Evolutionary conservation across 2,113 vertebrate genomes (phyloP), one percentile per base, ranked within the genome.

Genomic region (Euleptes europaea): DNA sequence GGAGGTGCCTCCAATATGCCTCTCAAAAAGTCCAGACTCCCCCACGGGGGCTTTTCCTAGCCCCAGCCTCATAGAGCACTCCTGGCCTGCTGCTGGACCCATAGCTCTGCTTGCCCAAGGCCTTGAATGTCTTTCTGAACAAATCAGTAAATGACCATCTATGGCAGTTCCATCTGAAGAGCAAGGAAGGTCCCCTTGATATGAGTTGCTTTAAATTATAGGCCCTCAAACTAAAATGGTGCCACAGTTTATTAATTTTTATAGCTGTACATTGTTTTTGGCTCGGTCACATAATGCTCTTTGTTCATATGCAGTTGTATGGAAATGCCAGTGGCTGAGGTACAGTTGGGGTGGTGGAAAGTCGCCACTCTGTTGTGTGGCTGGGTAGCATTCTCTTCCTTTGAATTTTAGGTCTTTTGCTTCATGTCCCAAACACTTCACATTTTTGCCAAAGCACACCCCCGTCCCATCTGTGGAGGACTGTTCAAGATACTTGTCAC

Each of bases 31-130:
- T 17, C 38, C n/a, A 10, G 15, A 31, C 13, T 38, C 47, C 65
- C 49, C 23, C 15, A 5, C 31, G 21, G 42, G 33, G 28, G 13
- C 67, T 23, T 54, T 38, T 23, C 7, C n/a, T 49, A 35, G 19
- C 2, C 69, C 33, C 2, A 2, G 33, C 47, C 23, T 17, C 40
- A 51, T 35, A 1, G 70, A 17, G 31, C 2, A 4, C 33, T 33
- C 38, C 23, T 31, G 35, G 44, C 13, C 79, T 77, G 13, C 44
- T 35, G 15, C 5, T 8, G 8, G 1, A 63, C 63, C 60, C 10
- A 49, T 14, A 1, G 0, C 23, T 40, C 5, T 0, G 0, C 0
- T 33, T 40, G 5, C 6, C 40, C 76, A 54, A 67, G 35, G 11
- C 47, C n/a, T 70, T 35, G 31, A 51, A 47, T n/a, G 40, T 1